Percentiles rank a stretch among this genome's conserved stretches.
Evolutionary conservation across 2,888 invertebrate species (phyloP).

Genomic region (Dasypogon diadema): DNA sequence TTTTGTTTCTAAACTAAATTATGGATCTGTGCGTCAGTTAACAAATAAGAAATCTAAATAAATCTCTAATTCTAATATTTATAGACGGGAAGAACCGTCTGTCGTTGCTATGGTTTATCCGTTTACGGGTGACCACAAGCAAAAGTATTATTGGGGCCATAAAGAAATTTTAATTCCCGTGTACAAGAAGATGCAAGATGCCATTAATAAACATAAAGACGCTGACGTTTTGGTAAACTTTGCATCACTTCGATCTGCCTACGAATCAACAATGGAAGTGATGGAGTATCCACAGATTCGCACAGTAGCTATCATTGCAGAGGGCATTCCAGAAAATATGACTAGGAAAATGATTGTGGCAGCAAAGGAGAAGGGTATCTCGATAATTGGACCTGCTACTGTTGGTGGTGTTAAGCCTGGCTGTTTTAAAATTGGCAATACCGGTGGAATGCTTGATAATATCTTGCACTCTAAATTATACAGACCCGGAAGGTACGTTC

Average conservation of each 20-base stretch:
- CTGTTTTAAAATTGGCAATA: constrained; percentile 99
- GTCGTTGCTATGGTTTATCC: constrained; percentile 98
- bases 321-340: constrained; percentile 99
- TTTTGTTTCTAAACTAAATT: too few species aligned
- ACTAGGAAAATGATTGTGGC: constrained; percentile 91
- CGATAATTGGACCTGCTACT: constrained; percentile 93
- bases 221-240: constrained; percentile 97
- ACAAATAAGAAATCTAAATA: too few species aligned
- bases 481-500: constrained; percentile 82
- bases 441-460: constrained; percentile 99
- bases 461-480: constrained; percentile 97
- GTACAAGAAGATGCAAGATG: constrained; percentile 97
- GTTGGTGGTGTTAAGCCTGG: constrained; percentile 99
- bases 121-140: constrained; percentile 98
- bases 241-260: constrained; percentile 97
- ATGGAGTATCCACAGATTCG: constrained; percentile 94
- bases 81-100: constrained; percentile 89
- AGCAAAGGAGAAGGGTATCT: constrained; percentile 85
- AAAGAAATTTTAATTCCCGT: constrained; percentile 95
- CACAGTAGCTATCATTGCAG: constrained; percentile 98
- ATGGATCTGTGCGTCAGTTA: too few species aligned
- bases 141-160: constrained; percentile 99
- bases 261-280: constrained; percentile 95
- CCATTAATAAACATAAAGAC: constrained; percentile 93
- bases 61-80: too few species aligned